phyloP scores from a whole-genome alignment of 2,888 invertebrate genomes.

The Orthonevra nobilis region DNA sequence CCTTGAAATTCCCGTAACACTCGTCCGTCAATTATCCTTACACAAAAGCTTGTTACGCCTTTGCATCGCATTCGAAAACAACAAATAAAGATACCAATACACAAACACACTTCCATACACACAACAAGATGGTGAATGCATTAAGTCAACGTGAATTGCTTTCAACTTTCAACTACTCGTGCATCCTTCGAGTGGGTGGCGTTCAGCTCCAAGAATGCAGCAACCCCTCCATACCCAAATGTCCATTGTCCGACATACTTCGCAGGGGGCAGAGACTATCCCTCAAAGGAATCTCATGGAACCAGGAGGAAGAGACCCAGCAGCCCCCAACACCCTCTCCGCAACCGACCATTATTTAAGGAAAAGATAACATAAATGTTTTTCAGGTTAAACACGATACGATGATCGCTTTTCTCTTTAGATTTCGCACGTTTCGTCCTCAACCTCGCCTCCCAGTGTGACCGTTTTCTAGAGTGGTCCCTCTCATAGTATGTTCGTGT shows the following conservation, averaged over 20 bases:
- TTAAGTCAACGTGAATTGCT: slow-evolving; percentile 71
- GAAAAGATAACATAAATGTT: slow-evolving; percentile 70
- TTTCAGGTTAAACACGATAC: slow-evolving; percentile 70
- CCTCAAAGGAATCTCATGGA: neutral
- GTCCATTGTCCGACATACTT: neutral
- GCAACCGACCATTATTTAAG: slow-evolving; percentile 63
- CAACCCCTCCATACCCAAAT: neutral
- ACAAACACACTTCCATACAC: slow-evolving; percentile 5
- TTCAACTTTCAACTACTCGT: slow-evolving; percentile 42
- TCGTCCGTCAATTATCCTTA: slow-evolving; percentile 77
- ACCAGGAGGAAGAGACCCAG: slow-evolving; percentile 16
- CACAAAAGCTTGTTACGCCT: slow-evolving; percentile 35
- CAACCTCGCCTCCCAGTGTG: slow-evolving; percentile 43
- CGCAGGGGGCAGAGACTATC: slow-evolving; percentile 15
- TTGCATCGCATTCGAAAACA: slow-evolving; percentile 41
- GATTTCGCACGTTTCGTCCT: slow-evolving; percentile 62
- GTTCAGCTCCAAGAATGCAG: neutral
- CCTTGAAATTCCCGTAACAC: slow-evolving; percentile 76
- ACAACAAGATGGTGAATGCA: slow-evolving; percentile 6
- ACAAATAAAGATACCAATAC: slow-evolving; percentile 1
- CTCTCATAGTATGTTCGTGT: neutral
- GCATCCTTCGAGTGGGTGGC: slow-evolving; percentile 14
- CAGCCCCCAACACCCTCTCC: slow-evolving; percentile 14
- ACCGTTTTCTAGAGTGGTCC: slow-evolving; percentile 63
- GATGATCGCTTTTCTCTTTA: slow-evolving; percentile 70